Percentiles rank a stretch among this genome's conserved stretches.
These are phyloP conservation scores for Sylvicapra grimmia DNA, from an alignment of 2,113 vertebrate genomes.

Conservation along the genomic window DNA sequence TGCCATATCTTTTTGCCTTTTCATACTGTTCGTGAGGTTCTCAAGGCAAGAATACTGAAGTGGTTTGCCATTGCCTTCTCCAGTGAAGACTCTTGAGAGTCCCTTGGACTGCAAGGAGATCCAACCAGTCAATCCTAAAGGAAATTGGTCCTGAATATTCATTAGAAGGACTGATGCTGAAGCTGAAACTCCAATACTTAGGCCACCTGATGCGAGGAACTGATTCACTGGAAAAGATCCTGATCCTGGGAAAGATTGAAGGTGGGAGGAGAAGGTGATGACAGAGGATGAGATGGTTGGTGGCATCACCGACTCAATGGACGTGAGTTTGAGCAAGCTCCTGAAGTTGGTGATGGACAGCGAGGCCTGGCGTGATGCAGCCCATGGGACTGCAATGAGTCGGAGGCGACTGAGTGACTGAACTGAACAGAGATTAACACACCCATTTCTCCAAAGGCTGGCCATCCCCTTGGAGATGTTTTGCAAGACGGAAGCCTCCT, in stretches of 20 bases:
- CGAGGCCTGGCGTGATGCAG: not conserved
- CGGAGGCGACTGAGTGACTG: rapidly evolving
- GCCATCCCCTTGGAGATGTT: not conserved
- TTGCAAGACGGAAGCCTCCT: not conserved
- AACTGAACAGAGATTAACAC: not conserved
- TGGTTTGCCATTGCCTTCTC: not conserved
- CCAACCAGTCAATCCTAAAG: not conserved
- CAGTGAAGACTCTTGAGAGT: not conserved
- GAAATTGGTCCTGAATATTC: not conserved
- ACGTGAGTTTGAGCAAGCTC: not conserved
- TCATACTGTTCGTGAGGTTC: not conserved
- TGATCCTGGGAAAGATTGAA: not conserved
- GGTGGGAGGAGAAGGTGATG: not conserved
- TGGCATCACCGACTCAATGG: not conserved
- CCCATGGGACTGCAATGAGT: not conserved
- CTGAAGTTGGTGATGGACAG: not conserved
- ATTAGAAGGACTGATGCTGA: not conserved
- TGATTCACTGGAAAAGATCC: not conserved
- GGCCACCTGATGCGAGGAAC: not conserved
- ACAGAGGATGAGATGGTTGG: not conserved
- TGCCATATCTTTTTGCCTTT: not conserved
- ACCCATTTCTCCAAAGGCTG: not conserved
- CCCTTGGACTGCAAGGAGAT: not conserved
- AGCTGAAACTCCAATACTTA: not conserved
- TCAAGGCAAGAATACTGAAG: not conserved